Percentiles rank a stretch among this genome's conserved stretches.
Conservation (phyloP, 1,140 invertebrate species). For the Phortica variegata region DNA sequence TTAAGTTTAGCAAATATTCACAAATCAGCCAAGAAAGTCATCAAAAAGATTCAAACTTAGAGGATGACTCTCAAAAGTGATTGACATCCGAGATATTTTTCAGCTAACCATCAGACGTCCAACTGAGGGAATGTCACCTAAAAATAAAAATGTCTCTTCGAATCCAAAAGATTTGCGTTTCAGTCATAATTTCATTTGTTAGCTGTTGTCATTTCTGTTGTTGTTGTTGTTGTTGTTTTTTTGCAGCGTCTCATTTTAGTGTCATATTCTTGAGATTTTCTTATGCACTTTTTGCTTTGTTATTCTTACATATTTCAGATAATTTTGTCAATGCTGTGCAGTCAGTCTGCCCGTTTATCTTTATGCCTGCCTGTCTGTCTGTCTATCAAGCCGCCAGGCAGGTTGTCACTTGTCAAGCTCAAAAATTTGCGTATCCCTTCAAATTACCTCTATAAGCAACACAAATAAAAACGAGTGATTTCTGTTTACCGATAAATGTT, state of each 20-base stretch:
- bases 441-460: conserved; percentile 49
- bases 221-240: conserved; percentile 11
- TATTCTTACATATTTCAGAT: conserved; percentile 55
- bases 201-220: conserved; percentile 19
- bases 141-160: conserved; percentile 55
- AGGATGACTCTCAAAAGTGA: conserved; percentile 47
- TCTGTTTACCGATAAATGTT: no score
- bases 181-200: conserved; percentile 5
- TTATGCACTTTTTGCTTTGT: conserved; percentile 18
- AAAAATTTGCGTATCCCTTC: conserved; percentile 37
- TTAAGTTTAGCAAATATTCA: no score
- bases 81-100: conserved; percentile 40
- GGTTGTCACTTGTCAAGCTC: conserved; percentile 51
- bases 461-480: no score
- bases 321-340: conserved; percentile 57
- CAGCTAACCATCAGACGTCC: conserved; percentile 37
- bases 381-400: conserved; percentile 5
- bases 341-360: conserved; percentile 26
- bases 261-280: no score
- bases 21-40: no score
- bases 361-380: no score
- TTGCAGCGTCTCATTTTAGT: no score
- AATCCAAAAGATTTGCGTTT: conserved; percentile 44
- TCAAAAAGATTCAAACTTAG: conserved; percentile 17
- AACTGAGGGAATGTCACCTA: conserved; percentile 55